These are phyloP conservation scores for Micrastur ruficollis DNA, from an alignment of 2,797 vertebrate genomes.

Conservation along the genomic window DNA sequence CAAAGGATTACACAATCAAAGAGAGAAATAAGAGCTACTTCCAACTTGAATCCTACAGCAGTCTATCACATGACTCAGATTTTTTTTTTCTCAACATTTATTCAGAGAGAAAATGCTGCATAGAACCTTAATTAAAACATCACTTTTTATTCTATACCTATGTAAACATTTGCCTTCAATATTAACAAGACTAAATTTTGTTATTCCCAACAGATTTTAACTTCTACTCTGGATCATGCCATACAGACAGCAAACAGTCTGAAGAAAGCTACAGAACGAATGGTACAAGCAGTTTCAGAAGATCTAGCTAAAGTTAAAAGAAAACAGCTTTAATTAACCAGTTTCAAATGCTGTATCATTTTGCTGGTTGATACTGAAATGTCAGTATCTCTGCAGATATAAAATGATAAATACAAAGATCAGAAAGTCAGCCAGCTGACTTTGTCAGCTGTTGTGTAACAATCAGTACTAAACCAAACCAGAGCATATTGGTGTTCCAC, in stretches of 20 bases:
- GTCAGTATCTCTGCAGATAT: background rate
- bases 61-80: background rate
- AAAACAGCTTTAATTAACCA: background rate
- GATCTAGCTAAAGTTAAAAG: conserved; percentile 81
- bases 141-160: background rate
- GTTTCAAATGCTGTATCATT: background rate
- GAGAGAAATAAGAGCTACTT: background rate
- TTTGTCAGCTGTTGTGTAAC: background rate
- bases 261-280: conserved; percentile 87
- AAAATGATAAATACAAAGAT: background rate
- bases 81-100: background rate
- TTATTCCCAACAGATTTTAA: conserved; percentile 78
- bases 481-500: background rate
- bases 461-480: background rate
- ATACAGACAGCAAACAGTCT: conserved; percentile 83
- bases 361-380: background rate
- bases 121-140: background rate
- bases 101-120: background rate
- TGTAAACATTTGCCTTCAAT: background rate
- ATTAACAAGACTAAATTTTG: background rate
- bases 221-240: conserved; percentile 83
- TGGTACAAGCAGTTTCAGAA: conserved; percentile 82
- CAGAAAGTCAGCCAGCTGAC: background rate
- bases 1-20: background rate
- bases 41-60: background rate